These are phyloP conservation scores for Vulpes lagopus DNA, from an alignment of 2,113 vertebrate species.

Conservation along the genomic window DNA sequence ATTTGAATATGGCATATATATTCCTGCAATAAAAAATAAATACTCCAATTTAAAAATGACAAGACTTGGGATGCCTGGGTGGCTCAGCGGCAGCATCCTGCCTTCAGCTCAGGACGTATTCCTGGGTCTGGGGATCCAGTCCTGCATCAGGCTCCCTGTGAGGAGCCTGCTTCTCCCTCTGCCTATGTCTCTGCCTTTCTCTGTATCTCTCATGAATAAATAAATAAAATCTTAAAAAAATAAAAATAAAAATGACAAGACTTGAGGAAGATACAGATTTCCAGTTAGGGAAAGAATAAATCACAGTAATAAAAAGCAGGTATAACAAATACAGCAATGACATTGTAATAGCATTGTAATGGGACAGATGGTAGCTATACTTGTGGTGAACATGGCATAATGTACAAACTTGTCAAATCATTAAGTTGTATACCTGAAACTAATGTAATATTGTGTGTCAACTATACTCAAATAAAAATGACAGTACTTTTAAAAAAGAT, in stretches of 20 bases:
- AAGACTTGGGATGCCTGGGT: neutral
- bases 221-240: neutral
- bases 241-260: neutral
- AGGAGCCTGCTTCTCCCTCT: no score
- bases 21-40: conserved; percentile 6
- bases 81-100: no score
- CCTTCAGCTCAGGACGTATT: no score
- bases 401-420: neutral
- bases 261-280: neutral
- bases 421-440: neutral
- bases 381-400: neutral
- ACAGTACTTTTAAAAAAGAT: neutral
- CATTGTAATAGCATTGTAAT: neutral
- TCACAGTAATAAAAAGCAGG: neutral
- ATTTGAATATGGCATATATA: neutral
- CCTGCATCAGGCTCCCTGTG: no score
- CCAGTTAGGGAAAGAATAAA: neutral
- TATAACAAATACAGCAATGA: neutral
- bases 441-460: neutral
- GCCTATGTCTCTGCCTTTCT: no score
- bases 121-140: no score
- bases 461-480: neutral
- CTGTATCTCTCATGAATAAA: no score
- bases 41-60: neutral
- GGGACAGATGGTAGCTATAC: neutral